A percentile compares a stretch with the other conserved stretches of the same genome.
phyloP scores from a whole-genome alignment of 1,140 invertebrate genomes.

The Ceratosolen fusciceps region DNA sequence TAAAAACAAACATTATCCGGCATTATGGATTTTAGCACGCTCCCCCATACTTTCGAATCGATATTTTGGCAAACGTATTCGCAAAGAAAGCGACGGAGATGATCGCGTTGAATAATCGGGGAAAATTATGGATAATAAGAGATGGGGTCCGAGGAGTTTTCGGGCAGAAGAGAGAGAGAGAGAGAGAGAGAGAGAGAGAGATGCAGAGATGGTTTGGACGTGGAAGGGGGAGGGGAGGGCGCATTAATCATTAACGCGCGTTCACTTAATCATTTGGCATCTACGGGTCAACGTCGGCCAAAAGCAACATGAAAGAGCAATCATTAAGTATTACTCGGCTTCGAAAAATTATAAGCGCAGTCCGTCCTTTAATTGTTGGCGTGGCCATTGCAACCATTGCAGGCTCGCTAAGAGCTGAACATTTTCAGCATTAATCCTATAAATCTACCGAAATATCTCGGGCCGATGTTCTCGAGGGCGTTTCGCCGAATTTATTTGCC shows the following conservation, averaged over 20 bases:
- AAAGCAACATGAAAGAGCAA: background rate
- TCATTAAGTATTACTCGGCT: constrained; percentile 36
- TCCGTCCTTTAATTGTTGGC: background rate
- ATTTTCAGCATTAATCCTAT: background rate
- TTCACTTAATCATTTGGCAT: background rate
- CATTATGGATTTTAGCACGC: constrained; percentile 14
- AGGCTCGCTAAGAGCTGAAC: too few species aligned
- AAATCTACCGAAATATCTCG: constrained; percentile 33
- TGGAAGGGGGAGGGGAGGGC: too few species aligned
- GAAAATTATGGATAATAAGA: constrained; percentile 30
- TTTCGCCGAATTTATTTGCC: constrained; percentile 34
- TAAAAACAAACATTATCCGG: constrained; percentile 43
- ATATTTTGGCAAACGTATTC: background rate
- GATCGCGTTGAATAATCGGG: constrained; percentile 14
- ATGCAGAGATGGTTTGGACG: too few species aligned
- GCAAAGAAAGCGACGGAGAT: background rate
- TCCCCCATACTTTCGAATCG: constrained; percentile 15
- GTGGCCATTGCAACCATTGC: too few species aligned
- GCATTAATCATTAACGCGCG: background rate
- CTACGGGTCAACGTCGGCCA: background rate
- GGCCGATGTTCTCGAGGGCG: background rate
- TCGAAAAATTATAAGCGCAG: constrained; percentile 13
- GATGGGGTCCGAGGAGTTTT: too few species aligned
- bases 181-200: too few species aligned
- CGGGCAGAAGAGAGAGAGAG: too few species aligned